These are phyloP conservation scores for Todus mexicanus DNA, from an alignment of 2,797 vertebrate genomes.

Conservation along the genomic window DNA sequence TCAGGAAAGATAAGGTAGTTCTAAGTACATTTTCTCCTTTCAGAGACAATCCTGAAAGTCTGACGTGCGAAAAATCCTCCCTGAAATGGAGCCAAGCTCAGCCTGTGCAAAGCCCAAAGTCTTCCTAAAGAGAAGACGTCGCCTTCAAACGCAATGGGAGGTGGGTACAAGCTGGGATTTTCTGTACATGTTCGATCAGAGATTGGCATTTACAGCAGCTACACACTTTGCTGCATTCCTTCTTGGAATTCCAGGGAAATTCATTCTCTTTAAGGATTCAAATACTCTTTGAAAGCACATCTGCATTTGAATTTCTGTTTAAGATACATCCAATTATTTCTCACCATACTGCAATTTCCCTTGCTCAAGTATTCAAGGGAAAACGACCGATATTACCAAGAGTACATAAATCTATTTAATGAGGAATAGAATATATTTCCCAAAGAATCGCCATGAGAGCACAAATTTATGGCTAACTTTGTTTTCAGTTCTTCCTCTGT, in stretches of 20 bases:
- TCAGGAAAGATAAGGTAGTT: neutral
- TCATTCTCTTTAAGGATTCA: neutral
- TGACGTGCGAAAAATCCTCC: neutral
- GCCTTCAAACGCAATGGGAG: neutral
- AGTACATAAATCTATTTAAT: slow-evolving; percentile 32
- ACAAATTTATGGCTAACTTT: neutral
- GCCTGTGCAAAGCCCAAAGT: neutral
- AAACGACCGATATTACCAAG: neutral
- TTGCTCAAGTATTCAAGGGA: slow-evolving; percentile 5
- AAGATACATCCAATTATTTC: slow-evolving; percentile 13
- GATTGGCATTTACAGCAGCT: neutral
- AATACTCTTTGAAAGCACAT: neutral
- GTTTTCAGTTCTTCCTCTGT: neutral
- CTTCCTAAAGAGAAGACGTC: neutral
- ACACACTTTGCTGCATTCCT: neutral
- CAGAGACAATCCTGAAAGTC: neutral
- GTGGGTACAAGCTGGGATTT: neutral
- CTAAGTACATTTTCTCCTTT: neutral
- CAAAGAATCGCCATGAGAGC: neutral
- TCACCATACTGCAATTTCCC: neutral
- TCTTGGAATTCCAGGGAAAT: neutral
- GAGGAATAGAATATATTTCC: slow-evolving; percentile 9
- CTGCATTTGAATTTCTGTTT: neutral
- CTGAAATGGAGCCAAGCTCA: neutral
- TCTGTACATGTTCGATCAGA: neutral